Evolutionary conservation across 2,113 vertebrate species (phyloP).

Genomic region (Ammodytes marinus): DNA sequence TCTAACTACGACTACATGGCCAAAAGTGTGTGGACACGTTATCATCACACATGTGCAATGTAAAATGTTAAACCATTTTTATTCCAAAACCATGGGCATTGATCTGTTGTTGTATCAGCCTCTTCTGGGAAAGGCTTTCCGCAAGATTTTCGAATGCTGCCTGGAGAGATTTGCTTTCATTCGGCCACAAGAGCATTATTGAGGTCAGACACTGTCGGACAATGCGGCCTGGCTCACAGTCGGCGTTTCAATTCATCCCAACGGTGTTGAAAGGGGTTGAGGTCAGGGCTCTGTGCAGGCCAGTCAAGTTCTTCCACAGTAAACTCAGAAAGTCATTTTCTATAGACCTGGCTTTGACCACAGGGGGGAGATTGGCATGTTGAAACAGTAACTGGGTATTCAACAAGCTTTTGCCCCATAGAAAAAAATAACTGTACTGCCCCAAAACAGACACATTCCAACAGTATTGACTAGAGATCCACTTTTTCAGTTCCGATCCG

Average conservation of each 20-base stretch:
- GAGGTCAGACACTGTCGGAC: conserved; percentile 9
- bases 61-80: neutral
- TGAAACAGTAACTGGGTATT: neutral
- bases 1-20: neutral
- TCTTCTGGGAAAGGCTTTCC: conserved; percentile 28
- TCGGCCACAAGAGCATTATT: conserved; percentile 18
- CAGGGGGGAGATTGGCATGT: neutral
- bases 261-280: conserved; percentile 13
- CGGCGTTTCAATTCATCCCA: conserved; percentile 12
- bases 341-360: neutral
- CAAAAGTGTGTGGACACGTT: conserved; percentile 5
- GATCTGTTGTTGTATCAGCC: conserved; percentile 17
- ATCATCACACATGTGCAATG: neutral
- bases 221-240: neutral
- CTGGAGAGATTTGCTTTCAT: conserved; percentile 37
- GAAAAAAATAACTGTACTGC: neutral
- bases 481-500: too few species aligned
- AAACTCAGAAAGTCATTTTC: neutral
- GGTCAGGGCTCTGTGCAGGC: conserved; percentile 5
- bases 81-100: conserved; percentile 3
- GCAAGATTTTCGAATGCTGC: conserved; percentile 13
- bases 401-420: neutral
- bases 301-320: conserved; percentile 5
- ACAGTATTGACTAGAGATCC: too few species aligned
- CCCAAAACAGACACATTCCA: neutral